These are phyloP conservation scores for Aeoliscus strigatus DNA, from an alignment of 2,797 vertebrate genomes.

Conservation along the genomic window DNA sequence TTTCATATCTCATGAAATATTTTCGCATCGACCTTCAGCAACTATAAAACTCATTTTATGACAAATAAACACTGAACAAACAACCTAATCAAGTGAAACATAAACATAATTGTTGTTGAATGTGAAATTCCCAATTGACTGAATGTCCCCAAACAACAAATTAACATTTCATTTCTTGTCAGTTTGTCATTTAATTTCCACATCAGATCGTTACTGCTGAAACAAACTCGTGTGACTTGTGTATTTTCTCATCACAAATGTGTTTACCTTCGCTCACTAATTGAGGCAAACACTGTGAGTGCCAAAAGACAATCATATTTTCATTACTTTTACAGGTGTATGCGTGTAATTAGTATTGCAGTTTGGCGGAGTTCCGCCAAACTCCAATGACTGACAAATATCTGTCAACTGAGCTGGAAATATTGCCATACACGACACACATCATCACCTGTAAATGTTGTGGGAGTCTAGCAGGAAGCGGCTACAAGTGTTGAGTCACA, in stretches of 20 bases:
- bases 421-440: too few species aligned
- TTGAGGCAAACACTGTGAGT: conserved; percentile 35
- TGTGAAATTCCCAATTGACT: conserved; percentile 13
- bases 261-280: conserved; percentile 33
- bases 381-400: too few species aligned
- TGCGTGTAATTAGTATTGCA: conserved; percentile 29
- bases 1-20: conserved; percentile 3
- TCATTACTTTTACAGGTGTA: conserved; percentile 47
- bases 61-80: conserved; percentile 33
- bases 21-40: conserved; percentile 5
- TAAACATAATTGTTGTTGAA: conserved; percentile 15
- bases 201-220: conserved; percentile 8
- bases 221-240: conserved; percentile 17
- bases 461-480: too few species aligned
- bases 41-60: conserved; percentile 8
- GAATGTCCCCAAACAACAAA: conserved; percentile 26
- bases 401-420: too few species aligned
- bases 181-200: conserved; percentile 39
- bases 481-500: too few species aligned
- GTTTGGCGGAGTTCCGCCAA: too few species aligned
- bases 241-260: conserved; percentile 19
- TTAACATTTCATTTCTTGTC: conserved; percentile 37
- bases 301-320: conserved; percentile 32
- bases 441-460: too few species aligned
- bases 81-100: conserved; percentile 26